Base-by-base conservation (phyloP, 2,888 invertebrate species). In the Spilosoma lubricipeda region DNA sequence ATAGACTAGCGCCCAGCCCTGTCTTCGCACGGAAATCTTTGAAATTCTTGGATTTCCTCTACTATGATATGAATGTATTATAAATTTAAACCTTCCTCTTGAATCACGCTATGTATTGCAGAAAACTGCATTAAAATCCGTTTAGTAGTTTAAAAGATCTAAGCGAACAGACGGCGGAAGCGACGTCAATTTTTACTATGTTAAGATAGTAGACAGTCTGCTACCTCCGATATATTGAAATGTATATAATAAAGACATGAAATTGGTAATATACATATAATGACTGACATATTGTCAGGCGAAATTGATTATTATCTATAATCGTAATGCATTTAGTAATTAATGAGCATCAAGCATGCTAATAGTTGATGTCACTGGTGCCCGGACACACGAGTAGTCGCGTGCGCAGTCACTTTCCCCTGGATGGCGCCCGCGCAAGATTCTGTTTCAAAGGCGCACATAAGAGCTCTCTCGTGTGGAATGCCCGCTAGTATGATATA, bases 381-480 rank as follows among this genome's bases (percentile, higher is more conserved):
- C 75, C 81, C 80, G 79, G 82, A 81, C 85, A 84, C 89, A 90
- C 90, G 92, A 90, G 85, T 86, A 87, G 90, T 93, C 93, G 94
- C 93, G 93, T 93, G 94, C 72, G 72, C 76, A 85, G 72, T 93
- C 93, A 93, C 94, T 95, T 95, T 95, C 95, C 90, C 93, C 90
- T 84, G 88, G 85, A 81, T 77, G 81, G 84, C 85, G 84, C 85
- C 82, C 80, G 87, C 87, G 82, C 85, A 86, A 89, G 91, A 93
- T 92, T 93, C 93, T 92, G 92, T 93, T 93, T 93, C 90, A 76
- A 88, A 91, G 89, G 88, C 90, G 88, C 87, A 88, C 86, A 84
- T 86, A n/a, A n/a, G 86, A n/a, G 89, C 91, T 93, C 93, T 93
- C 92, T 93, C 90, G 88, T 82, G 77, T 83, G 90, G 92, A 93